Evolutionary conservation across 1,140 invertebrate genomes (phyloP).

Genomic region (Ephestia elutella): DNA sequence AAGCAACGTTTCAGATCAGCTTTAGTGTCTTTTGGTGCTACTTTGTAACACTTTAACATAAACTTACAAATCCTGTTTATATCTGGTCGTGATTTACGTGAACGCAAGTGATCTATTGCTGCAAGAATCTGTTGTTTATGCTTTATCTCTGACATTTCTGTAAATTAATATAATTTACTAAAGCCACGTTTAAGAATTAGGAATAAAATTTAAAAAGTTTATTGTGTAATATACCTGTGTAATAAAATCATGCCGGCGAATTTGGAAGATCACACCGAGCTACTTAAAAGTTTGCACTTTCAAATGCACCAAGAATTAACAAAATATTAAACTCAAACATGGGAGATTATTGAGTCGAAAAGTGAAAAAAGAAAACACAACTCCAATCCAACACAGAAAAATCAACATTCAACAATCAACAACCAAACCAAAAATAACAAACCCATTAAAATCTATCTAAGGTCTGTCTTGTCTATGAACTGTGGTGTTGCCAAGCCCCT

Average conservation of each 20-base stretch:
- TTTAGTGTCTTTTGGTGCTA: conserved; percentile 82
- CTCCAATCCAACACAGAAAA: too few species aligned
- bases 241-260: conserved; percentile 63
- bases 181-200: background rate
- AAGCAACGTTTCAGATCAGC: conserved; percentile 84
- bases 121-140: conserved; percentile 85
- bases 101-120: conserved; percentile 87
- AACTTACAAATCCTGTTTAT: conserved; percentile 87
- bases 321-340: too few species aligned
- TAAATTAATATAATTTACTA: conserved; percentile 17
- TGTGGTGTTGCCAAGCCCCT: too few species aligned
- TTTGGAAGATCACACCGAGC: conserved; percentile 9
- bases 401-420: too few species aligned
- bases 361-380: too few species aligned
- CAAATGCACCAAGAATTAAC: too few species aligned
- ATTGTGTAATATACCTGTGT: conserved; percentile 37
- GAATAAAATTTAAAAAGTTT: conserved; percentile 8
- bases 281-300: background rate
- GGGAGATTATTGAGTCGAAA: too few species aligned
- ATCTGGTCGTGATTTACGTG: conserved; percentile 88
- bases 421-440: too few species aligned
- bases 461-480: too few species aligned
- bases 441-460: too few species aligned
- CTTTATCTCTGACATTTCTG: conserved; percentile 75
- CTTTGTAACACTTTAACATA: conserved; percentile 82